Percentiles rank a stretch among this genome's conserved stretches.
phyloP scores from a whole-genome alignment of 2,888 invertebrate genomes.

The Melangyna quadrimaculata region DNA sequence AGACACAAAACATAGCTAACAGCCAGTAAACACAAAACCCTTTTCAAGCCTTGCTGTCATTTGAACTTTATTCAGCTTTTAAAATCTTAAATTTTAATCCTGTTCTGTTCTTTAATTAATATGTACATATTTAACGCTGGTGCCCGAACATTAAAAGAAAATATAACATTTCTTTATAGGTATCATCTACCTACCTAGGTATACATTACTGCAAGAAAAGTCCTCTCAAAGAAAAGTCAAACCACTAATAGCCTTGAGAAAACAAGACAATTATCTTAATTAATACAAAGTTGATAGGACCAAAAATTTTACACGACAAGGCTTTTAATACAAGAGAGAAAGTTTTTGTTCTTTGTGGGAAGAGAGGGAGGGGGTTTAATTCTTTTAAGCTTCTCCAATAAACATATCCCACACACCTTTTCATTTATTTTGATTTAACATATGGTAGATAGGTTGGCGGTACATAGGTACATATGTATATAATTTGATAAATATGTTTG shows the following conservation, averaged over 20 bases:
- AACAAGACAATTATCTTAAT: constrained; percentile 27
- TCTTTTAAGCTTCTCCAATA: constrained; percentile 5
- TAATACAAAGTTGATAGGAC: neutral
- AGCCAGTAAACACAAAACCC: neutral
- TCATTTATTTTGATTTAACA: constrained; percentile 9
- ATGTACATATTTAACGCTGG: neutral
- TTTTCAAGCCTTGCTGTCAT: neutral
- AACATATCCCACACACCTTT: neutral
- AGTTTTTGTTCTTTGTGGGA: neutral
- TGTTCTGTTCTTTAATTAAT: neutral
- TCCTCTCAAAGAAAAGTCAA: neutral
- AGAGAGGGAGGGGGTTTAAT: neutral
- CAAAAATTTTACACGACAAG: neutral
- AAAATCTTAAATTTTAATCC: neutral
- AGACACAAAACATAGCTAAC: neutral
- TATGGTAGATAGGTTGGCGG: neutral
- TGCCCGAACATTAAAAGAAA: neutral
- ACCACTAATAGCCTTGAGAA: constrained; percentile 3
- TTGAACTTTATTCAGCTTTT: neutral
- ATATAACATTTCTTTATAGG: neutral
- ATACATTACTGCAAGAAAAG: no score
- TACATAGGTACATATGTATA: neutral
- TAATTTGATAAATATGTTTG: neutral
- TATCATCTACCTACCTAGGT: no score
- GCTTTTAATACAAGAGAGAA: neutral